Evolutionary conservation across 1,140 invertebrate genomes (phyloP), one percentile per base, ranked within the genome.

Genomic region (Drosophila chauvacae): DNA sequence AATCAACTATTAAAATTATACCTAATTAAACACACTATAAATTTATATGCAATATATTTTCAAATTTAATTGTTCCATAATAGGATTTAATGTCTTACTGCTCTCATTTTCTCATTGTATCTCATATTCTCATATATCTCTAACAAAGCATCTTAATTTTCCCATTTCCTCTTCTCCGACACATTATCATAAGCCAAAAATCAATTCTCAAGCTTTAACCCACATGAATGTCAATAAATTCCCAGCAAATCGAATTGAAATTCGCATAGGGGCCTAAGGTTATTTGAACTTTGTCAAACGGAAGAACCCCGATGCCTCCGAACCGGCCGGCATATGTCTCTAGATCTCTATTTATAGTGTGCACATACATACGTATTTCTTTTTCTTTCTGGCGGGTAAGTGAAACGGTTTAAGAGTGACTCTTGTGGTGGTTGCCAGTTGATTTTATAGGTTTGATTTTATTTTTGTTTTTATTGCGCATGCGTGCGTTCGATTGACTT

Each of bases 401-500:
- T 78, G 62, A 86, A 85, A 85, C 77, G 81, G 77, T 75, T 78
- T 66, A 73, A 71, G 37, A 72, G 66, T 73, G 58, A 56, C 53
- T 56, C 56, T 57, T 57, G 60, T 64, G 30, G 35, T 63, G 53
- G 61, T 56, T 65, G 59, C 64, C 68, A 58, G 73, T 72, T 66
- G 84, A 77, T 81, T 90, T 85, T 79, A 85, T 85, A 66, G 77
- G 63, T 82, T 87, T 74, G 80, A 87, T 87, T 87, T 87, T 73
- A 74, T 79, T 90, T 85, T 76, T 83, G 74, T 81, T 91, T 91
- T 92, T 91, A 91, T 92, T 86, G 90, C 86, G 91, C 90, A 91
- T 92, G 91, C 90, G 91, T 92, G 91, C 86, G 84, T 88, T 91
- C 91, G 91, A 92, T 92, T 91, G 75, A 90, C 81, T 91, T 85